Evolutionary conservation across 2,113 vertebrate genomes (phyloP), one percentile per base, ranked within the genome.

Genomic region (Chionomys nivalis): DNA sequence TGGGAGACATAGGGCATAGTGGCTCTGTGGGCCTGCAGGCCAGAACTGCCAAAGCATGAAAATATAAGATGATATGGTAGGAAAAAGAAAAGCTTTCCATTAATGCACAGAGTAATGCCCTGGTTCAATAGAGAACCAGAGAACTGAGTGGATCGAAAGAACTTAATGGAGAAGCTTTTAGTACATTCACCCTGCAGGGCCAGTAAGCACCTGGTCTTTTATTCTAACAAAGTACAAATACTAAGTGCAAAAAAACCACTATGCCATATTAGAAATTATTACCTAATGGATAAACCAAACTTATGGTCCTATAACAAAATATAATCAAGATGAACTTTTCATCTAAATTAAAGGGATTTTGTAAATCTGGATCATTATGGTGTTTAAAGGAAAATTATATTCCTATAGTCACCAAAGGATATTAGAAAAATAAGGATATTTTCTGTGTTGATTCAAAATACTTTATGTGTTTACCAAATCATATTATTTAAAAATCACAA

Each of bases 351-450:
- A 92, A 90, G 5, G 3, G 0, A 61, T 86, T 92, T 90, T 58
- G 17, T 92, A 39, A 89, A 68, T 91, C 8, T 65, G 44, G 7
- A 81, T 90, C 58, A 66, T 58, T 76, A 66, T 19, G 28, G 76
- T 39, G 5, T 87, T 94, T 93, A 52, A 81, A 95, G 96, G 44
- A 76, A 96, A 96, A 85, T n/a, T 87, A 87, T 28, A 90, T 79
- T 49, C 9, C 26, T 85, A 70, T 36, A 55, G 16, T 81, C 28
- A 72, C 21, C 31, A 95, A 2, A 89, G 5, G 2, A n/a, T 95
- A 61, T 39, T 77, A 31, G 2, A 26, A 44, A 61, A 81, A 82
- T 91, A 85, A 82, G 10, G 61, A 8, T 63, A 33, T 44, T 92
- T 92, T 72, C 52, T 88, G 36, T 97, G 42, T 39, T 78, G 81